phyloP scores from a whole-genome alignment of 2,113 vertebrate genomes.

The Cygnus buccinator region DNA sequence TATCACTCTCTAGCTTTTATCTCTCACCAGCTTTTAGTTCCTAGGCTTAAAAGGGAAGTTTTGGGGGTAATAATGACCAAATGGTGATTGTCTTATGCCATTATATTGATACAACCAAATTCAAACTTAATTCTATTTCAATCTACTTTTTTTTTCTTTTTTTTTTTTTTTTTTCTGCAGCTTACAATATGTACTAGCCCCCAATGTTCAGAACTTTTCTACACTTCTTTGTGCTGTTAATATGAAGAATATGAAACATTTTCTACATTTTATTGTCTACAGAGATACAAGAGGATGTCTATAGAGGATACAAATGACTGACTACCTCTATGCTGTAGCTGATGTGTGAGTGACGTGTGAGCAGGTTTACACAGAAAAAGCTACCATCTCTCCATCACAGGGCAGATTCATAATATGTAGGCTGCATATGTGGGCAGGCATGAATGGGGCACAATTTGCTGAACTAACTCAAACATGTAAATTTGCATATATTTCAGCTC shows the following conservation, averaged over 20 bases:
- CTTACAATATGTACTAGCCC: accelerated
- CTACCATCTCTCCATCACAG: not conserved
- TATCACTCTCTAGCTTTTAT: not conserved
- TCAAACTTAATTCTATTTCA: not conserved
- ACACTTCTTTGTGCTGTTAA: not conserved
- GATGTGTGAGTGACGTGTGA: not conserved
- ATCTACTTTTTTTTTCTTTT: not conserved
- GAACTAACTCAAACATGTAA: not conserved
- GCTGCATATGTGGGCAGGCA: not conserved
- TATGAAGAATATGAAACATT: not conserved
- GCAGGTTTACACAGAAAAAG: not conserved
- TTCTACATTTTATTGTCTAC: not conserved
- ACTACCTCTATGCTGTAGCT: not conserved
- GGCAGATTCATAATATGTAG: not conserved
- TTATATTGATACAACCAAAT: not conserved
- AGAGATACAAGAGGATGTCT: not conserved
- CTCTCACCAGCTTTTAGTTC: not conserved
- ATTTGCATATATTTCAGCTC: not conserved
- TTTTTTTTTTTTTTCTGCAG: not conserved
- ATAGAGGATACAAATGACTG: not conserved
- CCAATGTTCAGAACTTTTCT: not conserved
- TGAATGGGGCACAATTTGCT: not conserved
- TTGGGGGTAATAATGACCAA: not conserved
- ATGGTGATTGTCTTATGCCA: accelerated
- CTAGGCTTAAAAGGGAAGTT: not conserved